Evolutionary conservation across 35 echinoderm and acorn worm genomes (phyloP), one percentile per base, ranked within the genome.

Genomic region (Nesometra sesokonis): DNA sequence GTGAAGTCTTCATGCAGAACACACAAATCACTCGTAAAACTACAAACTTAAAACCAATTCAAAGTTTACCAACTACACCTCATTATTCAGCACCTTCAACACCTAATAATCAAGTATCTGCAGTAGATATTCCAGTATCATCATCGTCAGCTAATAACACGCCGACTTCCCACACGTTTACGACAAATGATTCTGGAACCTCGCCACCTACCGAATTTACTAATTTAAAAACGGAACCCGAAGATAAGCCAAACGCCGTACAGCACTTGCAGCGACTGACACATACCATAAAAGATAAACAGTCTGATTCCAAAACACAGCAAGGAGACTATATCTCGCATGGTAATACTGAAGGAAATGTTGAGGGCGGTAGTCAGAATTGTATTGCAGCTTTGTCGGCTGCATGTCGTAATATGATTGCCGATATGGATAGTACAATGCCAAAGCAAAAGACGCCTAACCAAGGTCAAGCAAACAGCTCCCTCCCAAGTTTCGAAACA

Each of bases 391-490:
- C 96, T 31, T 82, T 99, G 47, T 99, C 96, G 19, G 96, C 92
- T 36, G 93, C 96, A 5, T 99, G 96, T 88, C 89, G 96, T 13
- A 99, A 99, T 81, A 99, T 99, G 93, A 99, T 99, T 35, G 96
- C 96, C 13, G 96, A 94, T 57, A 90, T 99, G 96, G 96, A 99
- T 77, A 99, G 81, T 46, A 78, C 92, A 11, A 84, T 93, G 78
- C 92, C 91, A 11, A 93, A 93, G 82, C 88, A 82, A 31, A 88
- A 83, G n/a, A 36, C 46, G 0, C 52, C 31, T 77, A 57, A 19
- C 32, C 32, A 76, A 36, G 84, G 84, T 33, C 84, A 86, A 57
- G 77, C n/a, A 33, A 76, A 77, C 29, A 57, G 33, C 19, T 57
- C 84, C 46, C 52, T 35, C 29, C 84, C 84, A 57, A 35, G 33